Evolutionary conservation across 2,113 vertebrate genomes (phyloP).

Genomic region (Neogobius melanostomus): DNA sequence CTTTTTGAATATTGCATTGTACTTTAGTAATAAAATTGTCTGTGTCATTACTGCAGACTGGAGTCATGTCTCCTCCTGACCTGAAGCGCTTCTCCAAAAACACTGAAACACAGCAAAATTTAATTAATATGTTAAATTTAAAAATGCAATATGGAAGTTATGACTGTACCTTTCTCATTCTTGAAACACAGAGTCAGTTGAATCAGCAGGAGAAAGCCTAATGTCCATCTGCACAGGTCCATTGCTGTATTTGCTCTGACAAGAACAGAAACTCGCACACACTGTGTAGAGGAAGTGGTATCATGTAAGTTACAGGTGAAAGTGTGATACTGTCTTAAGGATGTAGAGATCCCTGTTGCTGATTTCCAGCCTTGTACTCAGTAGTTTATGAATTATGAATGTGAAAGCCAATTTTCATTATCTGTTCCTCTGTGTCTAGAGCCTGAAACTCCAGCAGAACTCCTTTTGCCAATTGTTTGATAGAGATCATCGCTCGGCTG

Average conservation of each 20-base stretch:
- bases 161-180: slow-evolving; percentile 13
- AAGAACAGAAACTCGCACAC: background rate
- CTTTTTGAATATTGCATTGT: background rate
- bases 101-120: slow-evolving; percentile 12
- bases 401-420: too few species aligned
- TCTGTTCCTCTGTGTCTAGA: too few species aligned
- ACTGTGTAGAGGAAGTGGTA: too few species aligned
- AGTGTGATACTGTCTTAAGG: too few species aligned
- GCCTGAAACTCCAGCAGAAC: too few species aligned
- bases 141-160: too few species aligned
- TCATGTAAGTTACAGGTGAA: too few species aligned
- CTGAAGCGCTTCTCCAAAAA: slow-evolving; percentile 2
- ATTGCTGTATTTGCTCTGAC: background rate
- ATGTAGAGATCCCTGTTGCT: too few species aligned
- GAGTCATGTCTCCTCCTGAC: slow-evolving; percentile 2
- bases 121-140: too few species aligned
- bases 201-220: slow-evolving; percentile 20
- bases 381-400: too few species aligned
- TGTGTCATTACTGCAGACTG: background rate
- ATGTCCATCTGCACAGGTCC: background rate
- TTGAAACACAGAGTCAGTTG: rapidly evolving
- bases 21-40: rapidly evolving
- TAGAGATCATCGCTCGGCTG: slow-evolving; percentile 22
- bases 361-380: too few species aligned
- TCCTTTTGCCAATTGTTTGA: background rate